phyloP scores from a whole-genome alignment of 1,140 invertebrate genomes.

The Cyclargus thomasi region DNA sequence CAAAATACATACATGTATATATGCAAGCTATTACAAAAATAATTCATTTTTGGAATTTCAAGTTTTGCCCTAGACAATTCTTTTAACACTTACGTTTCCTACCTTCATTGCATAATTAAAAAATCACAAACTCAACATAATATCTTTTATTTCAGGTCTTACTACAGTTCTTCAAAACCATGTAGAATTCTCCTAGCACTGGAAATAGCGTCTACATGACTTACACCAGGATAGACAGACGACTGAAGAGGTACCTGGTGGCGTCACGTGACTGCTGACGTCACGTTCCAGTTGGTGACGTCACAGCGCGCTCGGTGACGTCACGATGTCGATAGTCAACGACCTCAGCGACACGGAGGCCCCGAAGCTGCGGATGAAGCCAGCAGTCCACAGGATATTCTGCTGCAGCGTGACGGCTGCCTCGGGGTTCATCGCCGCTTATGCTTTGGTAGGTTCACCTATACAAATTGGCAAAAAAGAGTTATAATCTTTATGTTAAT shows the following conservation, averaged over 20 bases:
- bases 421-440: slow-evolving; percentile 71
- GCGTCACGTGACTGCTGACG: not conserved
- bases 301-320: not conserved
- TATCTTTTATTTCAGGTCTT: not conserved
- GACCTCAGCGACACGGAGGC: slow-evolving; percentile 53
- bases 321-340: slow-evolving; percentile 54
- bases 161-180: not conserved
- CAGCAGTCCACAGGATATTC: slow-evolving; percentile 67
- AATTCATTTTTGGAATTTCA: no score
- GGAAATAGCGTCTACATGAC: not conserved
- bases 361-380: slow-evolving; percentile 63
- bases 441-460: slow-evolving; percentile 61
- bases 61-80: no score
- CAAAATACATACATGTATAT: no score
- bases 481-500: no score
- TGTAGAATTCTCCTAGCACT: not conserved
- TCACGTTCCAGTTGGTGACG: not conserved
- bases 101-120: no score
- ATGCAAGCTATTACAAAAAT: no score
- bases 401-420: slow-evolving; percentile 73
- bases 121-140: not conserved
- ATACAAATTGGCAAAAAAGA: not conserved
- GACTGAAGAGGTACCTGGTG: not conserved
- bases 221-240: not conserved
- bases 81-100: no score